phyloP scores from a whole-genome alignment of 2,113 vertebrate species.

The Colistium nudipinnis region DNA sequence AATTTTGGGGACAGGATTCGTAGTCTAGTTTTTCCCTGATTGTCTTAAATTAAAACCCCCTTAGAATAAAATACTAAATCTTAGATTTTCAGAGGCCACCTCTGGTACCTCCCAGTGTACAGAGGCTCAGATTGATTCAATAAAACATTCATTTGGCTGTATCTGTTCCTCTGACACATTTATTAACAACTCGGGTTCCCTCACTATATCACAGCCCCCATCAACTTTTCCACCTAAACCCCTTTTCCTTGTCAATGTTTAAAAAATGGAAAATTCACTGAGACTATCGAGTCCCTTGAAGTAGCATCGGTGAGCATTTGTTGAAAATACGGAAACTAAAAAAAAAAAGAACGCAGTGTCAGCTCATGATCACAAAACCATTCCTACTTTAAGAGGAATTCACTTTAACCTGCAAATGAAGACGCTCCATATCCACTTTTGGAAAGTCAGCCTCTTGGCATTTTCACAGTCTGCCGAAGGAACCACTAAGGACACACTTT shows the following conservation, averaged over 20 bases:
- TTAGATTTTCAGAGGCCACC: not conserved
- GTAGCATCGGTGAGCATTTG: too few species aligned
- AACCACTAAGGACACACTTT: too few species aligned
- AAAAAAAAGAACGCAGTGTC: too few species aligned
- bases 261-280: not conserved
- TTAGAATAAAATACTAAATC: not conserved
- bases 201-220: not conserved
- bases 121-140: slow-evolving; percentile 18
- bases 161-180: slow-evolving; percentile 2
- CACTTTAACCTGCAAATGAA: too few species aligned
- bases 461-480: too few species aligned
- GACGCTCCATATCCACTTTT: too few species aligned
- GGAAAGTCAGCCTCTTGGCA: too few species aligned
- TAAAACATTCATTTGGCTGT: slow-evolving; percentile 12
- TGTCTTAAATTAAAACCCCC: not conserved
- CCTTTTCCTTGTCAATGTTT: not conserved
- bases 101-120: not conserved
- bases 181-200: not conserved
- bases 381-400: too few species aligned
- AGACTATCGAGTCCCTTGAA: not conserved
- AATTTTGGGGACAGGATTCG: not conserved
- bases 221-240: not conserved
- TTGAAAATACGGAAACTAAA: too few species aligned
- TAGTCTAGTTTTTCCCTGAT: too few species aligned
- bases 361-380: too few species aligned